Conservation (phyloP, 2,888 invertebrate genomes). For the Trichopoda pennipes region DNA sequence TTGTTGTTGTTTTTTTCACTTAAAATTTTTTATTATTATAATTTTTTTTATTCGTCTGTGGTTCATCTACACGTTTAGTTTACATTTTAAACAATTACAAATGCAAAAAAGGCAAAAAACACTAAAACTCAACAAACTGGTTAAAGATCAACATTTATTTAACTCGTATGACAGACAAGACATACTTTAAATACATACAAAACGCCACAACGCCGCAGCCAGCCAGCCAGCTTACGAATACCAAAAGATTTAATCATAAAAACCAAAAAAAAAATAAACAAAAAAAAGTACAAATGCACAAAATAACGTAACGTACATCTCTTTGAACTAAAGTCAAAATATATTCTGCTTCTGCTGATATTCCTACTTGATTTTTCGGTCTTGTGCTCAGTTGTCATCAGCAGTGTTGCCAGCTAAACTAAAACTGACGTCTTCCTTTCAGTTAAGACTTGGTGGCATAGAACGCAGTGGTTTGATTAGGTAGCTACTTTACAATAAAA, state of each 20-base stretch:
- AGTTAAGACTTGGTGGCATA: too few relatives aligned
- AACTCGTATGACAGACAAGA: slow-evolving; percentile 55
- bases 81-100: slow-evolving; percentile 45
- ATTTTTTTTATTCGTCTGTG: slow-evolving; percentile 29
- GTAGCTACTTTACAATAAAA: too few relatives aligned
- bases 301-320: slow-evolving; percentile 40
- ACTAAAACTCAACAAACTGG: slow-evolving; percentile 61
- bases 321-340: slow-evolving; percentile 53
- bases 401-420: not conserved
- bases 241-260: slow-evolving; percentile 8
- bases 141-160: slow-evolving; percentile 65
- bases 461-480: too few relatives aligned
- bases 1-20: slow-evolving; percentile 27
- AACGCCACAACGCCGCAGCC: not conserved
- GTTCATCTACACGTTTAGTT: slow-evolving; percentile 41
- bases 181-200: slow-evolving; percentile 31
- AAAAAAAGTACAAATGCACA: slow-evolving; percentile 13
- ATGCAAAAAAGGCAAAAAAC: slow-evolving; percentile 23
- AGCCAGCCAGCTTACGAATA: slow-evolving; percentile 41
- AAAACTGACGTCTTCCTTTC: too few relatives aligned
- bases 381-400: slow-evolving; percentile 11
- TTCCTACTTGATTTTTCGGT: slow-evolving; percentile 12
- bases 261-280: slow-evolving; percentile 16
- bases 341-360: slow-evolving; percentile 27
- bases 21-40: slow-evolving; percentile 31